These are phyloP conservation scores for Etheostoma perlongum DNA, from an alignment of 2,797 vertebrate genomes.

Conservation along the genomic window DNA sequence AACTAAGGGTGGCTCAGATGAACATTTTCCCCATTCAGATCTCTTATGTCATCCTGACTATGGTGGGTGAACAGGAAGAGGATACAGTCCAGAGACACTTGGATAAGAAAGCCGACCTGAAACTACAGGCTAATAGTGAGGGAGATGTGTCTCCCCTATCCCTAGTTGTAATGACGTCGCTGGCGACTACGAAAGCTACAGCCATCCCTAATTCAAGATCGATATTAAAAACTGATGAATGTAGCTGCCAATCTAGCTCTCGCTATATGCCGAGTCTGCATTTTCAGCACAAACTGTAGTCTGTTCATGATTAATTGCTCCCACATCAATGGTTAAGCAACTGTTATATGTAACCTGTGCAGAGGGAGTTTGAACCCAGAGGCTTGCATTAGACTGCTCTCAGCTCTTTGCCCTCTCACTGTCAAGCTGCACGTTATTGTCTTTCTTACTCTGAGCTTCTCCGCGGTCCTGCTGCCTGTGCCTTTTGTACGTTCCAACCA, in stretches of 20 bases:
- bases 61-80: not conserved
- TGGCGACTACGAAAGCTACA: not conserved
- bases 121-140: not conserved
- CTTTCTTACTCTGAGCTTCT: not conserved
- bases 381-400: conserved; percentile 17
- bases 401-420: conserved; percentile 38
- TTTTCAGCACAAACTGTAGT: not conserved
- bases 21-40: not conserved
- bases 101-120: not conserved
- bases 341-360: not conserved
- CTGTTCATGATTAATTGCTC: conserved; percentile 50
- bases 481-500: conserved; percentile 22
- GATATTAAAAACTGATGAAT: not conserved
- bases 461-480: not conserved
- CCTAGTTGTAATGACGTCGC: not conserved
- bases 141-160: not conserved
- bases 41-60: not conserved
- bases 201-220: not conserved
- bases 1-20: not conserved
- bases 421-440: conserved; percentile 31
- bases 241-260: too few relatives aligned
- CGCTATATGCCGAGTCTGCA: rapidly evolving
- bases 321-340: conserved; percentile 38
- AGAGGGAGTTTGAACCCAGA: conserved; percentile 43
- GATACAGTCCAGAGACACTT: not conserved